Conservation (phyloP, 37 sponge, comb jelly and placozoan genomes). For the Hormiphora californensis region DNA sequence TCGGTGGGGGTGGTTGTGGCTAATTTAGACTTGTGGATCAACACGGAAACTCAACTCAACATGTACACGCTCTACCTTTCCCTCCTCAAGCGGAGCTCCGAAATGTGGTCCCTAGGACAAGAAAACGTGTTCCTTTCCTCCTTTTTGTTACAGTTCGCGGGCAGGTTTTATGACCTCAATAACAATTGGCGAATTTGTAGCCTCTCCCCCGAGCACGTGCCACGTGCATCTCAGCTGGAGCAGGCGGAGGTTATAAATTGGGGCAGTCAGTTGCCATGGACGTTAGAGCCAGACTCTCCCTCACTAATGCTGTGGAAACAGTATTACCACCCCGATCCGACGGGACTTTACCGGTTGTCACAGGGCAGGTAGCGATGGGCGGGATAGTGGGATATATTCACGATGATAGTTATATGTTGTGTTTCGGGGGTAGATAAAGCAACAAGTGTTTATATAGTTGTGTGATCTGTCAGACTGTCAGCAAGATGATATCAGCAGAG, state of each 20-base stretch:
- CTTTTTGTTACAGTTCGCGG: not conserved
- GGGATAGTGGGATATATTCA: too few species aligned
- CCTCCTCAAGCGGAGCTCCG: not conserved
- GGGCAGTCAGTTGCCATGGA: not conserved
- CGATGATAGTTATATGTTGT: too few species aligned
- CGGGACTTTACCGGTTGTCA: not conserved
- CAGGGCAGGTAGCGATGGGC: too few species aligned
- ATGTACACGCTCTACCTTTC: not conserved
- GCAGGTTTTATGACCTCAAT: not conserved
- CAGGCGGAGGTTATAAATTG: not conserved
- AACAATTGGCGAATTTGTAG: not conserved
- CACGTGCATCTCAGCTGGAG: not conserved
- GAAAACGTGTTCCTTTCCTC: too few species aligned
- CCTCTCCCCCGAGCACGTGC: not conserved
- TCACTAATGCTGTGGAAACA: not conserved
- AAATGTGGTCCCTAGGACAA: not conserved
- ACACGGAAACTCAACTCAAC: not conserved
- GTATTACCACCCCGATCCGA: not conserved
- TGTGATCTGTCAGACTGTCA: too few species aligned
- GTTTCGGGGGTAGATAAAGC: too few species aligned
- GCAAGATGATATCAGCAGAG: too few species aligned
- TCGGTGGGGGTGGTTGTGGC: not conserved
- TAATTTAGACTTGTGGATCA: slow-evolving; percentile 12
- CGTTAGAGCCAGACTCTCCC: too few species aligned
- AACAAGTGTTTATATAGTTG: too few species aligned